Evolutionary conservation across 2,888 invertebrate species (phyloP), one percentile per base, ranked within the genome.

Genomic region (Graphium colonna): DNA sequence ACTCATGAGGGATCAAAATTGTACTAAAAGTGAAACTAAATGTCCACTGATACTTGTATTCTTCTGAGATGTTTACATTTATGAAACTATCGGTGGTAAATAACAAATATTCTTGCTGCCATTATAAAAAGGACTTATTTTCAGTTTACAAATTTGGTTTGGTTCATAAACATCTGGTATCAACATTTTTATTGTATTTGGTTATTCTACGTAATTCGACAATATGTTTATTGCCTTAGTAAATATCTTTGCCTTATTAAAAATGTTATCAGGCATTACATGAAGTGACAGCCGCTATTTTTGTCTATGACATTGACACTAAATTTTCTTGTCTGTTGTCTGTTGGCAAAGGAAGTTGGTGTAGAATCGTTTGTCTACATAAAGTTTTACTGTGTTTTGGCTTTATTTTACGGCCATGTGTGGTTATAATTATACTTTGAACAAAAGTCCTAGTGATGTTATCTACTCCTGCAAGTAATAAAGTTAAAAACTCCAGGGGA

Each of bases 391-490:
- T 68, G 71, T 79, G 80, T 77, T 83, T 84, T 79, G 72, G 73
- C 71, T 72, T 76, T 75, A 77, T 75, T 80, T 78, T 79, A 77
- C 75, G 83, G 82, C 82, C 83, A 88, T 88, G 87, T 83, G 81
- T 82, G 77, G 71, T 79, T 69, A 70, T 68, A 82, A 66, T 71
- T 67, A 66, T 69, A 67, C 73, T 62, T 66, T 71, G 59, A 70
- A 67, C 65, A 70, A 74, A 73, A 75, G 72, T 76, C 76, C 66
- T 75, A 82, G 92, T 92, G 83, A 93, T 93, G 93, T 82, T 93
- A 91, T 92, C 92, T 79, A 92, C 92, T 81, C 92, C 90, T 80
- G 82, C 91, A 79, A 86, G 89, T 78, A 92, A 87, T 84, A 92
- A 92, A 90, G 86, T 91, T 63, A 92, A 91, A 89, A 91, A 91